A percentile compares a stretch with the other conserved stretches of the same genome.
phyloP scores from a whole-genome alignment of 2,797 vertebrate genomes.

The Anomalospiza imberbis region DNA sequence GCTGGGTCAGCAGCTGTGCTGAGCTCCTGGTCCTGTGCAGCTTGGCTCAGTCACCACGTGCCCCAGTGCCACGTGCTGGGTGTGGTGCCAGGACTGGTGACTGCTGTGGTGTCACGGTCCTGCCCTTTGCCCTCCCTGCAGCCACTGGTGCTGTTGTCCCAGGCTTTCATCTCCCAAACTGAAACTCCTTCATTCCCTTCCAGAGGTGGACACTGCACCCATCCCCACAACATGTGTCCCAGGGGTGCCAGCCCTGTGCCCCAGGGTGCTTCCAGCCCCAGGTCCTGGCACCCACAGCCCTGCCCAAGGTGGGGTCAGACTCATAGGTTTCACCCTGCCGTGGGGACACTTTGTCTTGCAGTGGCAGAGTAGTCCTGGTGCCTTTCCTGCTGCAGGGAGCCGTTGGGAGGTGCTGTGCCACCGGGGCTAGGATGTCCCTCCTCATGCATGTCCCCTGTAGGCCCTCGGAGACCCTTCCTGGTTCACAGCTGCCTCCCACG shows the following conservation, averaged over 20 bases:
- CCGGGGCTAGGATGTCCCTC: background rate
- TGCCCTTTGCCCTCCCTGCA: background rate
- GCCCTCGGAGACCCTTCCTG: background rate
- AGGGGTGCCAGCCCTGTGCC: background rate
- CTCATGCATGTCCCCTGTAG: fast-evolving
- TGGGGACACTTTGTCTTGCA: fast-evolving
- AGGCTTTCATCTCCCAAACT: background rate
- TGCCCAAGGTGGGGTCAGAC: background rate
- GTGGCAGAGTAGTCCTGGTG: background rate
- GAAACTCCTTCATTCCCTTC: background rate
- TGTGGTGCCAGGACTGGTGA: background rate
- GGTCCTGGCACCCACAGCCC: background rate
- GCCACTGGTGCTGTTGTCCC: fast-evolving
- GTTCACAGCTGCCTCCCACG: fast-evolving
- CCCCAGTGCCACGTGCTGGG: background rate
- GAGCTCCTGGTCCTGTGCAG: background rate
- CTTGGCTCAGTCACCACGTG: fast-evolving
- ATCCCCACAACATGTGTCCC: fast-evolving
- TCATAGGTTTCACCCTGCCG: background rate
- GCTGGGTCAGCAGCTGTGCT: background rate
- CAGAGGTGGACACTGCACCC: background rate
- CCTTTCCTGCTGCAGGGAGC: background rate
- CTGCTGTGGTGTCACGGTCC: fast-evolving
- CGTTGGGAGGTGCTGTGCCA: background rate
- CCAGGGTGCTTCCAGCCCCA: background rate